Percentiles rank a stretch among this genome's conserved stretches.
phyloP scores from a whole-genome alignment of 2,113 vertebrate genomes.

The Sphaerodactylus townsendi region DNA sequence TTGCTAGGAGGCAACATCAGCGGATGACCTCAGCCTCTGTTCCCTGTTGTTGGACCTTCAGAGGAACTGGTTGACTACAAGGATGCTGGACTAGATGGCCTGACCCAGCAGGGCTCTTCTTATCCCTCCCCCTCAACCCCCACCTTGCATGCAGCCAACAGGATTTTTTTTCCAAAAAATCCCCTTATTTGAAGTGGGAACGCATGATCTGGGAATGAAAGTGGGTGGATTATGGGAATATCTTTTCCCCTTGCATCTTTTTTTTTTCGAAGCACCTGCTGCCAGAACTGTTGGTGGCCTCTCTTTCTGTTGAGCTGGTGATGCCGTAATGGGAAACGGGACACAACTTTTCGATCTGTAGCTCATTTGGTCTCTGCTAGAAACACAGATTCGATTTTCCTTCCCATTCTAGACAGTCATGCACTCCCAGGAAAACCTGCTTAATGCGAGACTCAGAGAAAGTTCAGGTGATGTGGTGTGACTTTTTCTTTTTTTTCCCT shows the following conservation, averaged over 20 bases:
- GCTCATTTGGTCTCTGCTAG: background rate
- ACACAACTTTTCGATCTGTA: background rate
- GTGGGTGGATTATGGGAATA: slow-evolving; percentile 4
- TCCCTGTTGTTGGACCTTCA: too few relatives aligned
- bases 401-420: background rate
- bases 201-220: background rate
- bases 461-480: background rate
- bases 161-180: background rate
- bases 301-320: accelerated
- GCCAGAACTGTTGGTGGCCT: background rate
- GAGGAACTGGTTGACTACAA: too few relatives aligned
- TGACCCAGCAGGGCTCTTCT: too few relatives aligned
- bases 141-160: background rate
- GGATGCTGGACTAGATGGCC: too few relatives aligned
- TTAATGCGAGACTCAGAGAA: background rate
- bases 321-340: background rate
- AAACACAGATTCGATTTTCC: background rate
- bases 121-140: too few relatives aligned
- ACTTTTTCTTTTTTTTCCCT: background rate
- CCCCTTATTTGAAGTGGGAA: background rate
- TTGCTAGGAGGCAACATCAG: too few relatives aligned
- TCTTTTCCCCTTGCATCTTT: background rate
- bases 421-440: background rate
- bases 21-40: too few relatives aligned
- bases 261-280: slow-evolving; percentile 2